phyloP scores from a whole-genome alignment of 2,797 vertebrate genomes.

The Nannoperca obscura region DNA sequence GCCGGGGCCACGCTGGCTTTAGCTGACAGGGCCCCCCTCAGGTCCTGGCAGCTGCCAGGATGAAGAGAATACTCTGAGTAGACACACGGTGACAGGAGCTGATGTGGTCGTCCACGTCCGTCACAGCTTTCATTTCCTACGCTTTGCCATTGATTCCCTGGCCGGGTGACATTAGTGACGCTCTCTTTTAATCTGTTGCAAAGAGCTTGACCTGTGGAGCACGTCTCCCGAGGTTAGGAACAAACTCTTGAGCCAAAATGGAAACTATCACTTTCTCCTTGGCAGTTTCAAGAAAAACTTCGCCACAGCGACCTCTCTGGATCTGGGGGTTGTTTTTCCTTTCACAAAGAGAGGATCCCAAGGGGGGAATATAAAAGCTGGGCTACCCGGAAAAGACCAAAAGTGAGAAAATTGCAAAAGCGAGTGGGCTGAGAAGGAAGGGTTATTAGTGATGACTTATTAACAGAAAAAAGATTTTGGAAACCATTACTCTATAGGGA shows the following conservation, averaged over 20 bases:
- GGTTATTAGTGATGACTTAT: conserved; percentile 44
- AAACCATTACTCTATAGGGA: conserved; percentile 22
- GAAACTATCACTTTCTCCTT: conserved; percentile 64
- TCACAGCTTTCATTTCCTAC: conserved; percentile 81
- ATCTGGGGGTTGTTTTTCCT: conserved; percentile 58
- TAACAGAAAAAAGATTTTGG: conserved; percentile 18
- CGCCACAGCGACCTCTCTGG: conserved; percentile 44
- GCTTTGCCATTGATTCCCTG: conserved; percentile 72
- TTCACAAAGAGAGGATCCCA: conserved; percentile 45
- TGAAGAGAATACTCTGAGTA: conserved; percentile 60
- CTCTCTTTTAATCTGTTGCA: conserved; percentile 81
- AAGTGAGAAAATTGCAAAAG: conserved; percentile 52
- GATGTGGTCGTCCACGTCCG: conserved; percentile 75
- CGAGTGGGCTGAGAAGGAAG: conserved; percentile 3
- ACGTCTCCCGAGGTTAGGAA: conserved; percentile 65
- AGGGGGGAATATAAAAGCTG: conserved; percentile 14
- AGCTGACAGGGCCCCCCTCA: conserved; percentile 67
- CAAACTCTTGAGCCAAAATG: conserved; percentile 66
- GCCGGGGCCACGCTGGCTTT: conserved; percentile 42
- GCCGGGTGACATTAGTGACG: conserved; percentile 74
- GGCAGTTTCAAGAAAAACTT: conserved; percentile 39
- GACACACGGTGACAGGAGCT: conserved; percentile 74
- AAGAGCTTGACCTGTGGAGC: conserved; percentile 73
- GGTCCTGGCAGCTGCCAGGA: conserved; percentile 71
- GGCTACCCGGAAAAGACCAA: conserved; percentile 23